Percentiles rank a stretch among this genome's conserved stretches.
phyloP scores from a whole-genome alignment of 2,888 invertebrate genomes.

The Arrhopalites spinosus region DNA sequence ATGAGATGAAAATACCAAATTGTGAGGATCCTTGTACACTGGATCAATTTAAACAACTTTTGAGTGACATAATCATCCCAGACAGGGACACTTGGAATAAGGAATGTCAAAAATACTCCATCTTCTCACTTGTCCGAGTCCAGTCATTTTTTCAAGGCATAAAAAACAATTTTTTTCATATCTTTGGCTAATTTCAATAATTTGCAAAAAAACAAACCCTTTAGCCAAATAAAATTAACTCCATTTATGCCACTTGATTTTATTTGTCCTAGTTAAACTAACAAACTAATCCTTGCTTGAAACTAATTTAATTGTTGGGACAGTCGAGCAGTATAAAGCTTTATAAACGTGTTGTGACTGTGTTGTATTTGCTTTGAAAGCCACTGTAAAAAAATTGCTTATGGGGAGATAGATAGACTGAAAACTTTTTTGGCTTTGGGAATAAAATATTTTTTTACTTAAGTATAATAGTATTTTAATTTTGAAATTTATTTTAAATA shows the following conservation, averaged over 20 bases:
- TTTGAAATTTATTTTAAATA: not conserved
- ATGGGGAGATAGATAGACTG: no score
- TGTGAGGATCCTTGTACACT: constrained; percentile 69
- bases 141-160: constrained; percentile 31
- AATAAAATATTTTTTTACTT: no score
- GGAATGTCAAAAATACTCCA: constrained; percentile 19
- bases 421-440: no score
- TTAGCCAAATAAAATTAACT: no score
- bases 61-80: constrained; percentile 50
- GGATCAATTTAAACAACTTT: constrained; percentile 63
- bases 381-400: no score
- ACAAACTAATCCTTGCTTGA: no score
- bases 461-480: not conserved
- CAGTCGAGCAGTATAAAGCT: no score
- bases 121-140: not conserved
- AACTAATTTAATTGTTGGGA: no score
- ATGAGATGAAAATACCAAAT: constrained; percentile 67
- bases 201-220: not conserved
- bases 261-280: no score
- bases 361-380: no score
- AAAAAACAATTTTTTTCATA: constrained; percentile 13
- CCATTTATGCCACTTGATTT: no score
- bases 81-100: constrained; percentile 17
- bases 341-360: no score
- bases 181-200: not conserved